Conservation (phyloP, 2,888 invertebrate genomes). For the Cerastis rubricosa region DNA sequence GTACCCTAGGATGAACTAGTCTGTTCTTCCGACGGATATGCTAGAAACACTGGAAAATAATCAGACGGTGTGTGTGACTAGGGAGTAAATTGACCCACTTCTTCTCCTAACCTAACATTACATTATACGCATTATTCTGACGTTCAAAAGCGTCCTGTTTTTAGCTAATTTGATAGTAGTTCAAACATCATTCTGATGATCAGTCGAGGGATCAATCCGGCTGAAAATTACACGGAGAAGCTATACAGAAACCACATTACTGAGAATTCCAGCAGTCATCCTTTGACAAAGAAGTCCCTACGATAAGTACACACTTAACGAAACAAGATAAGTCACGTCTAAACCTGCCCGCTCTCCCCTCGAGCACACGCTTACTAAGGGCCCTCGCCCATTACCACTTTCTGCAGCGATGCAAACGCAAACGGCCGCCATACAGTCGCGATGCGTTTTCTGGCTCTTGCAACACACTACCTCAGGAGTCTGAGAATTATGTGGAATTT, state of each 20-base stretch:
- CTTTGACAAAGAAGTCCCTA: background rate
- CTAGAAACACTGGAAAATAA: too few relatives aligned
- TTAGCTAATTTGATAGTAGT: background rate
- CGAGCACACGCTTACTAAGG: slow-evolving; percentile 21
- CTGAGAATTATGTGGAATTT: background rate
- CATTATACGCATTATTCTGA: background rate
- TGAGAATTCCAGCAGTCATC: background rate
- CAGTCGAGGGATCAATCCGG: background rate
- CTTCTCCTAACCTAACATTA: too few relatives aligned
- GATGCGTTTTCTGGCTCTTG: background rate
- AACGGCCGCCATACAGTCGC: background rate
- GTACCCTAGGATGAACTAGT: background rate
- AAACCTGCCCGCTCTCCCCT: background rate
- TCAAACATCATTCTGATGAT: background rate
- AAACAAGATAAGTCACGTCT: slow-evolving; percentile 51
- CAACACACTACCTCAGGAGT: background rate
- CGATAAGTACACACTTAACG: slow-evolving; percentile 29
- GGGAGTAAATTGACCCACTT: too few relatives aligned
- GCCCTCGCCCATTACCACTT: background rate
- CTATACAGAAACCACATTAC: background rate
- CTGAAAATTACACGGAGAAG: background rate
- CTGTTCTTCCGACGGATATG: background rate
- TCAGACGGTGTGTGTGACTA: too few relatives aligned
- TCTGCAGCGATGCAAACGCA: background rate
- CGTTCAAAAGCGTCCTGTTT: background rate